Conservation (phyloP, 2,888 invertebrate genomes). For the Spatulosminthurus flaviceps region DNA sequence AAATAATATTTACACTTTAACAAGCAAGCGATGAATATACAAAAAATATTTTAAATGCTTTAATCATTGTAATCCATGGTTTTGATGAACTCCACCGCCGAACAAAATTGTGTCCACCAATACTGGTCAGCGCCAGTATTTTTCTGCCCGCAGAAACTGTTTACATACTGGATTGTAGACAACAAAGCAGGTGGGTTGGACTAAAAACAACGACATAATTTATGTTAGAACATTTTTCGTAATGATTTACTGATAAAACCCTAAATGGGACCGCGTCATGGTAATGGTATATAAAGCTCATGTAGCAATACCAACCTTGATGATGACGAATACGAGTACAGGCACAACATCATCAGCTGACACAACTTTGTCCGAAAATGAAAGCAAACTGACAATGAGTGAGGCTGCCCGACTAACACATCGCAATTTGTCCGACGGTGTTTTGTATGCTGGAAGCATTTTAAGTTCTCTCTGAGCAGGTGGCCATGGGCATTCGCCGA, state of each 20-base stretch:
- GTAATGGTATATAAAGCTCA: background rate
- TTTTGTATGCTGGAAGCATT: constrained; percentile 89
- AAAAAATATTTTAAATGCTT: constrained; percentile 20
- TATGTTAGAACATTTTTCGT: background rate
- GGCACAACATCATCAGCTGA: constrained; percentile 95
- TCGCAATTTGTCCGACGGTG: constrained; percentile 84
- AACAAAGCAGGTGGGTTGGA: constrained; percentile 93
- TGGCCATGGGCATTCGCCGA: constrained; percentile 89
- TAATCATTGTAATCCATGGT: constrained; percentile 82
- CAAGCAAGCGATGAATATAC: constrained; percentile 29
- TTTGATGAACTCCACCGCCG: constrained; percentile 97
- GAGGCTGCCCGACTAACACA: constrained; percentile 88
- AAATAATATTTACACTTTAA: constrained; percentile 38
- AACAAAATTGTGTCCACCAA: constrained; percentile 98
- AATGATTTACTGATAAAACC: too few species aligned
- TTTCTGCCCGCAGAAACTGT: constrained; percentile 85
- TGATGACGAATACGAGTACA: constrained; percentile 93
- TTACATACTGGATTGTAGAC: constrained; percentile 95
- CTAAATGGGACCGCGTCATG: too few species aligned
- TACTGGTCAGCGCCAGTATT: constrained; percentile 80
- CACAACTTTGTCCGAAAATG: constrained; percentile 80
- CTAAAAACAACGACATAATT: constrained; percentile 67
- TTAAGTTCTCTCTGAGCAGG: constrained; percentile 90
- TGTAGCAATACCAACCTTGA: constrained; percentile 74
- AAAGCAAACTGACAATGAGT: constrained; percentile 91